Conservation (phyloP, 2,797 vertebrate species). For the Apodemus agrarius region DNA sequence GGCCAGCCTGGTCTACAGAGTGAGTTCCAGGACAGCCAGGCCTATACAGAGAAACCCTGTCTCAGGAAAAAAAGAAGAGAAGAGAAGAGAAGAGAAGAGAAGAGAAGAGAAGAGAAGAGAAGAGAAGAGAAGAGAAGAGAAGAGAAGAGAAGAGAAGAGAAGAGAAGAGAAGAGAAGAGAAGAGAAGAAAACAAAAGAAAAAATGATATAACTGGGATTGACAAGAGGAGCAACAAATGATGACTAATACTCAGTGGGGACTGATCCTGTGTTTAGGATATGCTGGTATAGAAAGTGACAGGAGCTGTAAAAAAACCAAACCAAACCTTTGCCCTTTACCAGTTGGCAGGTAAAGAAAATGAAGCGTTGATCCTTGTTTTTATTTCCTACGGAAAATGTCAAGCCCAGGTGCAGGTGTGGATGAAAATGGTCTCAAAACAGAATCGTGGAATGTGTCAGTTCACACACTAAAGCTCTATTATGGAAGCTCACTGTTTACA, state of each 20-base stretch:
- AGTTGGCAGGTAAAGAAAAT: slow-evolving; percentile 43
- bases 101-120: too few relatives aligned
- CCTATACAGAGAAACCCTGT: too few relatives aligned
- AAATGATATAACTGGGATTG: neutral
- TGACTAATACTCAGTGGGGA: neutral
- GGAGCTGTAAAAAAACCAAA: slow-evolving; percentile 27
- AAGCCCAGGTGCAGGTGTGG: neutral
- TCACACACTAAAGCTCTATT: slow-evolving; percentile 16
- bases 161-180: too few relatives aligned
- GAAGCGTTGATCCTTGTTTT: slow-evolving; percentile 52
- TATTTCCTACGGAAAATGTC: slow-evolving; percentile 35
- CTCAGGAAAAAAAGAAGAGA: too few relatives aligned
- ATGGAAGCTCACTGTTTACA: neutral
- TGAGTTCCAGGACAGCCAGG: too few relatives aligned
- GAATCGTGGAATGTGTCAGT: neutral
- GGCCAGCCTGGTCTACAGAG: too few relatives aligned
- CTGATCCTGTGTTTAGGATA: slow-evolving; percentile 31
- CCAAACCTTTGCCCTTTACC: neutral
- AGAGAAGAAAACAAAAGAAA: too few relatives aligned
- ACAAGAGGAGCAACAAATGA: neutral
- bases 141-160: too few relatives aligned
- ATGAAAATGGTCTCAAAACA: slow-evolving; percentile 47
- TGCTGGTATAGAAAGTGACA: slow-evolving; percentile 37
- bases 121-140: too few relatives aligned
- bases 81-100: too few relatives aligned